Evolutionary conservation across 1,140 invertebrate species (phyloP).

Genomic region (Hypothenemus hampei): DNA sequence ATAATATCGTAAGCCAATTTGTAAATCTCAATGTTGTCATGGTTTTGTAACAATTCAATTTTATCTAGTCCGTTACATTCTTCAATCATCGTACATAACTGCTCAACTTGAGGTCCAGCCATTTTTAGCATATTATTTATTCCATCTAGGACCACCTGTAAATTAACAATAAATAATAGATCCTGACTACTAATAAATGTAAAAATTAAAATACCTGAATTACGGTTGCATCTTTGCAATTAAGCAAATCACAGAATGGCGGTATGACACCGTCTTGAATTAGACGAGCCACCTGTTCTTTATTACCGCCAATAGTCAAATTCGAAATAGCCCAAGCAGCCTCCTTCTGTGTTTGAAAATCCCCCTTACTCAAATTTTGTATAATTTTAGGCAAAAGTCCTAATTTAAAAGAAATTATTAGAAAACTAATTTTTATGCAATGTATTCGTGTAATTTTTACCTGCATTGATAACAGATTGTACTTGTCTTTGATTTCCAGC

Average conservation of each 20-base stretch:
- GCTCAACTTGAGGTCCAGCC: conserved; percentile 63
- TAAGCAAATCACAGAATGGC: conserved; percentile 85
- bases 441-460: conserved; percentile 27
- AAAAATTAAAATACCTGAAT: conserved; percentile 40
- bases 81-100: conserved; percentile 82
- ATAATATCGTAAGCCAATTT: conserved; percentile 98
- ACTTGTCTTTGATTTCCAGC: conserved; percentile 97
- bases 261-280: conserved; percentile 86
- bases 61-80: conserved; percentile 92
- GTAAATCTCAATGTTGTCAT: conserved; percentile 98
- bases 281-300: conserved; percentile 82
- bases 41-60: conserved; percentile 92
- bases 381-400: conserved; percentile 90
- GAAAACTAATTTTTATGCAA: no score
- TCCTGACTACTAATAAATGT: background rate
- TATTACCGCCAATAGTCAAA: conserved; percentile 93
- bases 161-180: background rate
- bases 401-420: conserved; percentile 15
- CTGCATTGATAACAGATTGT: conserved; percentile 96
- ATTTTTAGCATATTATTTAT: conserved; percentile 91
- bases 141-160: conserved; percentile 80
- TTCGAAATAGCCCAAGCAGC: conserved; percentile 99
- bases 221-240: conserved; percentile 75
- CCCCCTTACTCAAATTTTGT: conserved; percentile 85
- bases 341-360: conserved; percentile 99